Evolutionary conservation across 2,113 vertebrate genomes (phyloP).

Genomic region (Ciconia maguari): DNA sequence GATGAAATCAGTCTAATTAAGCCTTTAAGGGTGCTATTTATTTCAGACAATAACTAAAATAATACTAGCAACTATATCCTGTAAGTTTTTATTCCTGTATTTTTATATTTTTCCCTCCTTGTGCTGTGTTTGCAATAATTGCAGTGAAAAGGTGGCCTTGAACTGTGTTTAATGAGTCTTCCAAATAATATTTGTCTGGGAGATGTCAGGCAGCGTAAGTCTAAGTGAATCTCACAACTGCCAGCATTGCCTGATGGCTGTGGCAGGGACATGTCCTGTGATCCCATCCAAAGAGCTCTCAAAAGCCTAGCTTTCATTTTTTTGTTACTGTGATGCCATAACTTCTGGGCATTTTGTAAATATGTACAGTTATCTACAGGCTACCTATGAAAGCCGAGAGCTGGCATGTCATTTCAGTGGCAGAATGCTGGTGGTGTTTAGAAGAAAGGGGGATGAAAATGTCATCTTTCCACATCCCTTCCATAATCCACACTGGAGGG

Average conservation of each 20-base stretch:
- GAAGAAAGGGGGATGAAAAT: neutral
- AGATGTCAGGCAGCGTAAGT: neutral
- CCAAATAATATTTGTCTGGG: neutral
- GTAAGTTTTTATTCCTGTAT: neutral
- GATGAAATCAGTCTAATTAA: neutral
- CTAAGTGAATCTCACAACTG: neutral
- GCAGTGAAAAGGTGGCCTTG: neutral
- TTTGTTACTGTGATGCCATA: neutral
- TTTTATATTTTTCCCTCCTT: neutral
- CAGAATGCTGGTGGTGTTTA: neutral
- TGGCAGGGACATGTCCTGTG: neutral
- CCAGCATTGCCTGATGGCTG: neutral
- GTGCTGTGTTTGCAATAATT: neutral
- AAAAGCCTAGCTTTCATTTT: neutral
- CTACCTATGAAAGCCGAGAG: neutral
- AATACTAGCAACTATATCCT: neutral
- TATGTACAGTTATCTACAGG: neutral
- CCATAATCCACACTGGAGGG: neutral
- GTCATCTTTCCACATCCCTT: neutral
- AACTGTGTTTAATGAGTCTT: neutral
- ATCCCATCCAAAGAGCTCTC: neutral
- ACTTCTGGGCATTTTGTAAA: neutral
- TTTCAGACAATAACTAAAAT: neutral
- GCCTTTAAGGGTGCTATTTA: neutral
- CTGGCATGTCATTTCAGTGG: neutral